Base-by-base conservation (phyloP, 2,113 vertebrate species). In the Tylochromis polylepis region DNA sequence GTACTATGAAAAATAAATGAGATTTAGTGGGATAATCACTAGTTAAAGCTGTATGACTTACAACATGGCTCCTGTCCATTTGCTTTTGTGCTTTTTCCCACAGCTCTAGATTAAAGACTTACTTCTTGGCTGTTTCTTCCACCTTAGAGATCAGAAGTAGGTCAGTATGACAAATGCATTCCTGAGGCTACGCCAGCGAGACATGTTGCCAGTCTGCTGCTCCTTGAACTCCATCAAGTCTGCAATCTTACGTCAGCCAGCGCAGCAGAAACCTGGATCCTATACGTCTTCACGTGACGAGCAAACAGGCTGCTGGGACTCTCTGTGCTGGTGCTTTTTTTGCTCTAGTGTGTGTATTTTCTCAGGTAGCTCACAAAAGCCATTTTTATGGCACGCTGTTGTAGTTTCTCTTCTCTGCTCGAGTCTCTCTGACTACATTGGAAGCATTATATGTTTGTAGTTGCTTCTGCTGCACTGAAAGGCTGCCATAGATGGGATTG, bases 121-220 rank as follows among this genome's bases (percentile, higher is more conserved):
- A 51, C 46, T 27, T 56, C 58, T 86, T 84, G 83, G 16, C 84
- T 34, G 14, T 84, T 86, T 85, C 46, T 90, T 84, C 31, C 41
- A 85, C 88, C 84, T 88, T 82, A 24, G 49, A 83, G 89, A 88
- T 93, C 91, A 88, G 86, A 90, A 88, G 77, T 90, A 82, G 92
- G 92, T 87, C 92, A 93, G 84, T 88, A 60, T 87, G 87, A 91
- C 87, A 85, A 77, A 87, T 62, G 55, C 87, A 88, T 91, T 91
- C 89, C 85, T 81, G 53, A 85, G 72, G 59, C 67, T 46, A 15
- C 51, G 31, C 85, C 75, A 81, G 18, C 24, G 38, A 77, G 57
- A 89, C 88, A 62, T 88, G 91, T 79, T 77, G 75, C 70, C 81
- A 60, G 59, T 55, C 86, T 83, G 55, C 75, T 91, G 93, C 93